These are phyloP conservation scores for Trematomus bernacchii DNA, from an alignment of 2,797 vertebrate species.

Conservation along the genomic window DNA sequence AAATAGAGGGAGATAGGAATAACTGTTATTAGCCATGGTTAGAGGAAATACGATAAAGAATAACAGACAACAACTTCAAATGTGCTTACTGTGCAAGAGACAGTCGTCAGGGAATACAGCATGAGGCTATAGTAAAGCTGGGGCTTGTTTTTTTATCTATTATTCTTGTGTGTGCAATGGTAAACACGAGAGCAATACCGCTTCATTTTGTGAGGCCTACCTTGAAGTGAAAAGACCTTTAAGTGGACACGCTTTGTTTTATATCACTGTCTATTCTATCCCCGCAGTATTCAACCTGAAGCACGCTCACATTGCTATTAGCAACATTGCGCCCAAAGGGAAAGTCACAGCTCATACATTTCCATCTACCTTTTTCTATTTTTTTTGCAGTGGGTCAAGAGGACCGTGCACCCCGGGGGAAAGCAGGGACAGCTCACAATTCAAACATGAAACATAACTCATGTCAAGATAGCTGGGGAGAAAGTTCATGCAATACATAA, in stretches of 20 bases:
- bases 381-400: conserved; percentile 52
- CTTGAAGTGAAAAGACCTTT: conserved; percentile 36
- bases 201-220: conserved; percentile 28
- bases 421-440: conserved; percentile 62
- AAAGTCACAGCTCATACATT: conserved; percentile 63
- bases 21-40: conserved; percentile 76
- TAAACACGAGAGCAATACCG: conserved; percentile 49
- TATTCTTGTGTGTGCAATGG: conserved; percentile 38
- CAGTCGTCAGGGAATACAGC: conserved; percentile 44
- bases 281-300: conserved; percentile 50
- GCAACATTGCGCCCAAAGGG: conserved; percentile 60
- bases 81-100: conserved; percentile 76
- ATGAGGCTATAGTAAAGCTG: conserved; percentile 42
- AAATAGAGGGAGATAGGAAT: conserved; percentile 79
- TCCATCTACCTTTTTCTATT: conserved; percentile 41
- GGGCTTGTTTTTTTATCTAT: conserved; percentile 56
- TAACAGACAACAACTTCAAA: conserved; percentile 77
- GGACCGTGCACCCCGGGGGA: conserved; percentile 42
- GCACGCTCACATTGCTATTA: conserved; percentile 61
- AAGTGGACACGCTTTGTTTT: conserved; percentile 39
- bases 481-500: conserved; percentile 72
- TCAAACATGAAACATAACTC: conserved; percentile 73
- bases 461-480: conserved; percentile 56
- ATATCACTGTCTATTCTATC: conserved; percentile 26
- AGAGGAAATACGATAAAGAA: conserved; percentile 76